Conservation (phyloP, 2,888 invertebrate genomes). For the Cryptocephalus primarius region DNA sequence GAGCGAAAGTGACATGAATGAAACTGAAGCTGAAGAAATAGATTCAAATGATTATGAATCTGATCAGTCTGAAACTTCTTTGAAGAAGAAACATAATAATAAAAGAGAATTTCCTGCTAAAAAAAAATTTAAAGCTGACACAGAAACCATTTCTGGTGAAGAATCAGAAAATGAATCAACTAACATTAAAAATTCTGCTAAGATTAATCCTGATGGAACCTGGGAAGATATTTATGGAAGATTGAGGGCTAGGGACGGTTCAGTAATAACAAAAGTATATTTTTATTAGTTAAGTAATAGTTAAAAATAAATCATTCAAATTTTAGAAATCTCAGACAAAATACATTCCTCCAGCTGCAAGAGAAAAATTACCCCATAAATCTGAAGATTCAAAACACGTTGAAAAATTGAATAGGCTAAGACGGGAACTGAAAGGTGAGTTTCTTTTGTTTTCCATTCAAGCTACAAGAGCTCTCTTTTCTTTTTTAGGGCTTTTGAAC, state of each 20-base stretch:
- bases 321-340: constrained; percentile 36
- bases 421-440: constrained; percentile 70
- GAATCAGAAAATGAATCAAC: constrained; percentile 14
- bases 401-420: constrained; percentile 54
- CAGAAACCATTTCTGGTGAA: constrained; percentile 5
- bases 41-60: constrained; percentile 6
- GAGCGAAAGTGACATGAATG: constrained; percentile 8
- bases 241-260: constrained; percentile 68
- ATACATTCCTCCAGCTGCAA: constrained; percentile 76
- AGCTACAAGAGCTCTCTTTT: no score
- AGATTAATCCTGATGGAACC: constrained; percentile 24
- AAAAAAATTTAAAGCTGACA: constrained; percentile 5
- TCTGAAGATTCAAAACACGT: constrained; percentile 36
- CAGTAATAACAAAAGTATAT: constrained; percentile 51
- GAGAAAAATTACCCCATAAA: constrained; percentile 41
- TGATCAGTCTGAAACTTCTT: neutral
- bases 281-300: neutral
- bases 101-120: constrained; percentile 14
- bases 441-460: constrained; percentile 13
- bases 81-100: constrained; percentile 4
- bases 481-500: constrained; percentile 58
- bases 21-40: constrained; percentile 4
- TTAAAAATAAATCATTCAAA: neutral
- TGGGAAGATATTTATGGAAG: constrained; percentile 95
- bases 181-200: constrained; percentile 11